Evolutionary conservation across 2,797 vertebrate genomes (phyloP), one percentile per base, ranked within the genome.

Genomic region (Tragelaphus oryx): DNA sequence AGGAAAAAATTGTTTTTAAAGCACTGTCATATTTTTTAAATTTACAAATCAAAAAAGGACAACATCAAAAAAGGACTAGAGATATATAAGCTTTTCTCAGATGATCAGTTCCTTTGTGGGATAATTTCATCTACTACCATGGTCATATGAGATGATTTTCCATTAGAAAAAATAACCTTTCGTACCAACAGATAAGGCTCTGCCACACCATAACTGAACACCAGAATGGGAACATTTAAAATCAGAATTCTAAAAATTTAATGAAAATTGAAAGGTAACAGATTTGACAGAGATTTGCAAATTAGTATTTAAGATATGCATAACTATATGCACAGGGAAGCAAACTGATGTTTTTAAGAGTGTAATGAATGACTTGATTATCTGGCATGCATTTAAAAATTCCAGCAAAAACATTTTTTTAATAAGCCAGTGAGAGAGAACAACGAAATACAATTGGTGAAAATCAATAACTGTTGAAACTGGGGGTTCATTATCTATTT

Each of bases 361-460:
- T 91, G 5, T 75, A 87, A 91, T 65, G 33, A 89, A 91, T 74
- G 26, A 84, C 44, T 48, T 60, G n/a, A 26, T 88, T 88, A 37
- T 37, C 50, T 54, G n/a, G 55, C 76, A 48, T n/a, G 8, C 44
- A 60, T 95, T 95, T 20, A 28, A 92, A 94, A 89, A 89, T 20
- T 93, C 28, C 11, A 78, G 13, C 26, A 85, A 89, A 91, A 96
- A 78, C 2, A 44, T 57, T 81, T 79, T 71, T 30, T 81, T 82
- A 78, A 57, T 90, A 68, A 82, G 85, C 68, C n/a, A 87, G 3
- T 74, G n/a, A 62, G 30, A 85, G 4, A 95, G 33, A 92, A 93
- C 8, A 71, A 93, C 46, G 9, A 88, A 87, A 92, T n/a, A 76
- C 83, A 96, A 92, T 2, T 60, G 62, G 75, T 48, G 76, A 93